A percentile compares a stretch with the other conserved stretches of the same genome.
Conservation (phyloP, 2,113 vertebrate genomes). For the Reinhardtius hippoglossoides region DNA sequence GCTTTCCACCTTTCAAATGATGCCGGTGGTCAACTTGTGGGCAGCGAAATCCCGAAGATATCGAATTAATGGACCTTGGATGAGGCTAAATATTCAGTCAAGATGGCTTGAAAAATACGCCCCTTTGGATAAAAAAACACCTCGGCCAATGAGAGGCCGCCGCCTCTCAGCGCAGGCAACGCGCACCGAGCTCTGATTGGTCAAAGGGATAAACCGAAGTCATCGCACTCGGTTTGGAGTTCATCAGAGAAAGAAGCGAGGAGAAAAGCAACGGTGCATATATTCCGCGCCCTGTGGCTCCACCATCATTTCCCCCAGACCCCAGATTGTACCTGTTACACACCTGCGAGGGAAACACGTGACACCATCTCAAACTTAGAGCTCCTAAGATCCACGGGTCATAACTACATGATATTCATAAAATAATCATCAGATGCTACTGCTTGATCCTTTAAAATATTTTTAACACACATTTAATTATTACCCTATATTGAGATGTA, state of each 20-base stretch:
- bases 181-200: constrained; percentile 76
- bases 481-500: background rate
- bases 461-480: background rate
- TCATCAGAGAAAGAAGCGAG: constrained; percentile 34
- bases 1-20: constrained; percentile 57
- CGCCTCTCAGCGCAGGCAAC: constrained; percentile 59
- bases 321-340: constrained; percentile 10
- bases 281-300: constrained; percentile 66
- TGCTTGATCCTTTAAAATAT: no score
- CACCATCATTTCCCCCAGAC: background rate
- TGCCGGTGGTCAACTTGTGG: constrained; percentile 18
- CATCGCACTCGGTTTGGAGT: constrained; percentile 27
- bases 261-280: constrained; percentile 64
- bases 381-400: no score
- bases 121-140: constrained; percentile 76
- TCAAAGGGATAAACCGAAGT: constrained; percentile 6
- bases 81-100: constrained; percentile 83
- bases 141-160: constrained; percentile 63
- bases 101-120: constrained; percentile 85
- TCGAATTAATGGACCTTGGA: constrained; percentile 78
- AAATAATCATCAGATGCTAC: no score
- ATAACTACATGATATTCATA: no score
- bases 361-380: no score
- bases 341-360: constrained; percentile 12
- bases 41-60: constrained; percentile 65